A percentile compares a stretch with the other conserved stretches of the same genome.
These are phyloP conservation scores for Rosalia funebris DNA, from an alignment of 2,888 invertebrate species.

Conservation along the genomic window DNA sequence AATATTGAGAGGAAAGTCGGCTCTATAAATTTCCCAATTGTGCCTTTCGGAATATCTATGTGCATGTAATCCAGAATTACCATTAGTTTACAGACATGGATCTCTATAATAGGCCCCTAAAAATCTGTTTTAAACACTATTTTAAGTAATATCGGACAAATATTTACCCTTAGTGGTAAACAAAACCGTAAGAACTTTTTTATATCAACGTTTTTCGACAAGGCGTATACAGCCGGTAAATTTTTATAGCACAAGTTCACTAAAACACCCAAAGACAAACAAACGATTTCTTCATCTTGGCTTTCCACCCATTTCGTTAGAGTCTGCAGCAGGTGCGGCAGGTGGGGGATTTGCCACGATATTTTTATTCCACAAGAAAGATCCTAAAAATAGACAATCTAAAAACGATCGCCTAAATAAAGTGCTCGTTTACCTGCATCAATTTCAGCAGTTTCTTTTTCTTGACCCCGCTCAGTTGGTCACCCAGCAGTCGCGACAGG, in stretches of 20 bases:
- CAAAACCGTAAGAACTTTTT: conserved; percentile 74
- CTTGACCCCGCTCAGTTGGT: conserved; percentile 72
- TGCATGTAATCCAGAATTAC: conserved; percentile 67
- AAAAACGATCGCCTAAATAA: neutral
- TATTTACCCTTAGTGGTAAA: conserved; percentile 69
- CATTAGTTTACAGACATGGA: conserved; percentile 68
- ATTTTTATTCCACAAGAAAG: conserved; percentile 83
- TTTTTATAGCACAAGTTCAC: conserved; percentile 85
- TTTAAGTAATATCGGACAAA: conserved; percentile 5
- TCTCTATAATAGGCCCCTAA: conserved; percentile 62
- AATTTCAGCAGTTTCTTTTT: conserved; percentile 71
- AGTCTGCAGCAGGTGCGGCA: conserved; percentile 73
- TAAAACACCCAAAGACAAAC: conserved; percentile 74
- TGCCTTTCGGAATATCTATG: conserved; percentile 65
- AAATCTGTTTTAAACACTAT: conserved; percentile 28
- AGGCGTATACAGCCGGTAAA: conserved; percentile 76
- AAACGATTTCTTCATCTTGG: conserved; percentile 65
- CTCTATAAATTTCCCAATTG: conserved; percentile 64
- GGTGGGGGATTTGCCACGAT: conserved; percentile 82
- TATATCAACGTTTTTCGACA: conserved; percentile 77
- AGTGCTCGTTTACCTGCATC: conserved; percentile 67
- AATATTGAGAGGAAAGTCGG: conserved; percentile 65
- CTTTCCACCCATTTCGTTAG: conserved; percentile 74
- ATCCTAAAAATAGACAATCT: conserved; percentile 66
- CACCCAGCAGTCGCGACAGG: conserved; percentile 70